Evolutionary conservation across 2,888 invertebrate genomes (phyloP), one percentile per base, ranked within the genome.

Genomic region (Himalopsyche japonica): DNA sequence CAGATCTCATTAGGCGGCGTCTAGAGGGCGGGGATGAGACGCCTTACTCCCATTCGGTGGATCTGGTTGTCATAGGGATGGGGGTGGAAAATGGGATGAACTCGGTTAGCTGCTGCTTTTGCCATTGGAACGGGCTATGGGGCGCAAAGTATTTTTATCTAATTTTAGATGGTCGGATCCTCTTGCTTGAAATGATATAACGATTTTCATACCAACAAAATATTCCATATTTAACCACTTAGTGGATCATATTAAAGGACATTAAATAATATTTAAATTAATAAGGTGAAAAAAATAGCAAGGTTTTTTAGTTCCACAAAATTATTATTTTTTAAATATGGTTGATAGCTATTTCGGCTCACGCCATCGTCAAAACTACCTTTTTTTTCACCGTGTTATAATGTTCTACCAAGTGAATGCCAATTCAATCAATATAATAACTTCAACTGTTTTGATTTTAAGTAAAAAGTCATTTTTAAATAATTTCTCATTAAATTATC

Each of bases 1-100:
- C 86, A 86, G 85, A 84, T 86, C 87, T 87, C 86, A 86, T 87
- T 87, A 87, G 86, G 84, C 81, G 78, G 76, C 79, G 76, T 64
- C 77, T 80, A 24, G 30, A 47, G 27, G 81, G 81, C 32, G 27
- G 57, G 64, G 24, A 30, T 37, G 81, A 48, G 47, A 43, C 43
- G 34, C 70, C 70, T 27, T 30, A 12, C 70, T 30, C 70, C 20
- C 70, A 30, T 43, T 43, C 43, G 43, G 76, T 70, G 30, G 76
- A 57, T 70, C 37, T 64, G 78, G 57, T 48, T 57, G 82, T 64
- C 80, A 80, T 49, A 49, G 24, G 79, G 64, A 24, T 32, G 80
- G 43, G 30, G 76, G 78, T 76, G 81, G 81, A 37, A 64, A 76
- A 77, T 37, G 77, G 77, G 81, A 57, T 77, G 79, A 82, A 77